phyloP scores from a whole-genome alignment of 2,797 vertebrate genomes.

The Pipistrellus nathusii region DNA sequence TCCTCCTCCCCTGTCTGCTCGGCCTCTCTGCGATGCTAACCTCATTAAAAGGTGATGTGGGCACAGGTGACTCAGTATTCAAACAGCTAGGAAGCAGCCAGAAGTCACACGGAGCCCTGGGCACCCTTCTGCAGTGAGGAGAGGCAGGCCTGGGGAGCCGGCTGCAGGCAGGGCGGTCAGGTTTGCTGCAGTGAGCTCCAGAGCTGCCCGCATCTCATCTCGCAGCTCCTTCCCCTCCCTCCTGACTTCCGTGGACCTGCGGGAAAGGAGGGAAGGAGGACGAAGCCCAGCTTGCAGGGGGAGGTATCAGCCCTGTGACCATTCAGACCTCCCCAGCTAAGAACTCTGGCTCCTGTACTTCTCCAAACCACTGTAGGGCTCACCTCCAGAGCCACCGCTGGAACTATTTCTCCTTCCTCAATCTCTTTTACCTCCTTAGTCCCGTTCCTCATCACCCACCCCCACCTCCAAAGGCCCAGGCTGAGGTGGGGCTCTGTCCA shows the following conservation, averaged over 20 bases:
- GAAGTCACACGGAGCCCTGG: neutral
- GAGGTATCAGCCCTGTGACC: neutral
- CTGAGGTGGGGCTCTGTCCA: neutral
- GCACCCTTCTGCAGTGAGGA: neutral
- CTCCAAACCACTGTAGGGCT: neutral
- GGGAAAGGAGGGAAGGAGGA: neutral
- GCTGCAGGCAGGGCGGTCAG: neutral
- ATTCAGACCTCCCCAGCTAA: neutral
- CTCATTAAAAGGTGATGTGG: conserved; percentile 1
- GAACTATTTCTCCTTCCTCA: neutral
- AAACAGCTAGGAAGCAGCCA: neutral
- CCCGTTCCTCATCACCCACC: neutral
- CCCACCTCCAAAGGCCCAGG: neutral
- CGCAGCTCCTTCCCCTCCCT: neutral
- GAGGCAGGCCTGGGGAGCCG: neutral
- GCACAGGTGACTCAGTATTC: neutral
- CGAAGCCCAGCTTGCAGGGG: neutral
- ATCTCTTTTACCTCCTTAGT: neutral
- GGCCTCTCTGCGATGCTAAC: conserved; percentile 1
- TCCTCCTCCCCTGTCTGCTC: neutral
- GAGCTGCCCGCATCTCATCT: neutral
- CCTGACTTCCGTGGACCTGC: neutral
- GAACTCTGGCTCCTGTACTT: neutral
- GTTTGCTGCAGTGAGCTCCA: neutral
- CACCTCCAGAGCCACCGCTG: neutral